Base-by-base conservation (phyloP, 2,797 vertebrate species). In the Acanthopagrus latus region DNA sequence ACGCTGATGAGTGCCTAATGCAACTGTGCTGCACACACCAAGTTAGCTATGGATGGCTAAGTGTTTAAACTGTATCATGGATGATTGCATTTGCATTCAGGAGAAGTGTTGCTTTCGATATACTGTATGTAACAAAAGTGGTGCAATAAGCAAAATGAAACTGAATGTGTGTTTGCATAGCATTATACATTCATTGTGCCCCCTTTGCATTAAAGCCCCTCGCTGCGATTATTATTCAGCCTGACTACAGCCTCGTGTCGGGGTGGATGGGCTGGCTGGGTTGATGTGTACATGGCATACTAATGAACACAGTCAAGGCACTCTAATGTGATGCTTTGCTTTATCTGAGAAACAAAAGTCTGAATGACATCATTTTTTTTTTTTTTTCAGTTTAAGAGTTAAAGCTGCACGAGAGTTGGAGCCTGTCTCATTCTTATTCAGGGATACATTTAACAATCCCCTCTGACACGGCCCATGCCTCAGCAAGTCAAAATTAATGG, bases 181-280 rank as follows among this genome's bases (percentile, higher is more conserved):
- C 46, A 60, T 83, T 64, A 58, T 1, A 67, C 21, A 56, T 29
- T 29, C 29, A 63, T 27, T 65, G 23, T 38, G 38, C 17, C 41
- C 25, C 56, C 27, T 62, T 46, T 68, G 74, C 73, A 55, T 67
- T 70, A 20, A 52, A 71, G 56, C 43, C 43, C 20, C 56, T 8
- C 33, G 0, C 69, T 52, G 44, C 58, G 65, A 59, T 82, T 72
- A 54, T 66, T 13, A 73, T 81, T 81, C 78, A 56, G 71, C 43
- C 48, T 33, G 72, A 68, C 72, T 62, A 58, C 18, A 18, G 80
- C 64, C 72, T 77, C 21, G 63, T 64, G 65, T 80, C 5, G 6
- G 57, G 38, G 27, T 70, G 60, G 64, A 67, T 20, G 52, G 72
- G 47, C 29, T 21, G 33, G n/a, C 51, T 59, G 56, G 21, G 2